phyloP scores from a whole-genome alignment of 1,140 invertebrate species.

The Stenopsyche tienmushanensis region DNA sequence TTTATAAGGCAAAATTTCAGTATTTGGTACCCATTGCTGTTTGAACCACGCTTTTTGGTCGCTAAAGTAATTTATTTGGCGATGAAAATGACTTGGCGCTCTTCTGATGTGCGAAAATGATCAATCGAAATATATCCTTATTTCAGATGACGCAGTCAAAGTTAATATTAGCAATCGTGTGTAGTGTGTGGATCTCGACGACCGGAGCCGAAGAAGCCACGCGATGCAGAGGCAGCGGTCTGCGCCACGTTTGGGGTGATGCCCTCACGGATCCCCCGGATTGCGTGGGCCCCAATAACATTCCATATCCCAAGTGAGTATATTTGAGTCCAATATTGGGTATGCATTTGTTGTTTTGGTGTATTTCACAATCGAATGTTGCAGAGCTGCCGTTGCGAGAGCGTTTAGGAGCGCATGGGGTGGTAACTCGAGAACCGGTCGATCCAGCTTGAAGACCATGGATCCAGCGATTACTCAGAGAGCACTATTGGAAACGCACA shows the following conservation, averaged over 20 bases:
- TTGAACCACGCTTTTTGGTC: too few relatives aligned
- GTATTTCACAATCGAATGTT: too few relatives aligned
- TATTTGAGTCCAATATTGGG: neutral
- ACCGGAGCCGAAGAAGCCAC: conserved; percentile 42
- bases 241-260: conserved; percentile 84
- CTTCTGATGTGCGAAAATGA: too few relatives aligned
- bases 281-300: conserved; percentile 76
- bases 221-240: conserved; percentile 61
- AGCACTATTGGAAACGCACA: conserved; percentile 66
- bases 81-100: too few relatives aligned
- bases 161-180: neutral
- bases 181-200: conserved; percentile 22
- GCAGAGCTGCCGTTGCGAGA: conserved; percentile 64
- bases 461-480: conserved; percentile 71
- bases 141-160: conserved; percentile 17
- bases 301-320: conserved; percentile 78
- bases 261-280: conserved; percentile 72
- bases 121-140: too few relatives aligned
- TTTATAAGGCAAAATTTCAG: too few relatives aligned
- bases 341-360: neutral
- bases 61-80: too few relatives aligned
- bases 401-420: conserved; percentile 62
- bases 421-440: conserved; percentile 60
- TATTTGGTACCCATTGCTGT: too few relatives aligned
- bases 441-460: conserved; percentile 60